These are phyloP conservation scores for Apus apus DNA, from an alignment of 2,113 vertebrate genomes.

Conservation along the genomic window DNA sequence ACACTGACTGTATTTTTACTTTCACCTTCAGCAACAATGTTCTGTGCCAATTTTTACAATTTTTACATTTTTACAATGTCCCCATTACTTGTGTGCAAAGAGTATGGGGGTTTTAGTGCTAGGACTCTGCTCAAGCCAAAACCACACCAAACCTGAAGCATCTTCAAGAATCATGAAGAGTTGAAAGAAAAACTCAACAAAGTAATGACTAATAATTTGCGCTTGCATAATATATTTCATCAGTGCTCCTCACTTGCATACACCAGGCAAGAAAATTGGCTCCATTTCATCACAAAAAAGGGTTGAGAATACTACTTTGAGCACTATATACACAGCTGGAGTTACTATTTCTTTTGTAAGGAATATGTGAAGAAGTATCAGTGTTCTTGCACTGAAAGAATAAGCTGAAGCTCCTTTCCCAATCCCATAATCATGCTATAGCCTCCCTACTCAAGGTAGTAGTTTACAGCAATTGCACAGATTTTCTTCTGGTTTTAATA, in stretches of 20 bases:
- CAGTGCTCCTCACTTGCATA: not conserved
- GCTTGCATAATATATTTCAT: not conserved
- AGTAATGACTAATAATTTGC: not conserved
- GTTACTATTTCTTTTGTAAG: not conserved
- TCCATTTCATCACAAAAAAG: not conserved
- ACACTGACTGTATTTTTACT: not conserved
- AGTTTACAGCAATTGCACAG: not conserved
- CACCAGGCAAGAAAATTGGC: not conserved
- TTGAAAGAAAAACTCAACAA: not conserved
- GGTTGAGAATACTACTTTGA: rapidly evolving
- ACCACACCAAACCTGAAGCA: not conserved
- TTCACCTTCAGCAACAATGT: not conserved
- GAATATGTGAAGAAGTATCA: not conserved
- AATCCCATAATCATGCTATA: not conserved
- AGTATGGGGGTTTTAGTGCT: not conserved
- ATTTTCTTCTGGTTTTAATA: not conserved
- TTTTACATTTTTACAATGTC: not conserved
- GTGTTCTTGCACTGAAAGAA: not conserved
- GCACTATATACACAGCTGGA: not conserved
- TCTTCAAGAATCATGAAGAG: not conserved
- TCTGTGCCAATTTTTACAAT: not conserved
- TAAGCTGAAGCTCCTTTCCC: not conserved
- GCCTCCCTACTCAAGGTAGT: not conserved
- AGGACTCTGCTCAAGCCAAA: not conserved
- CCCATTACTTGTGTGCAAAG: not conserved